Evolutionary conservation across 2,113 vertebrate species (phyloP).

Genomic region (Gnathonemus longibarbis): DNA sequence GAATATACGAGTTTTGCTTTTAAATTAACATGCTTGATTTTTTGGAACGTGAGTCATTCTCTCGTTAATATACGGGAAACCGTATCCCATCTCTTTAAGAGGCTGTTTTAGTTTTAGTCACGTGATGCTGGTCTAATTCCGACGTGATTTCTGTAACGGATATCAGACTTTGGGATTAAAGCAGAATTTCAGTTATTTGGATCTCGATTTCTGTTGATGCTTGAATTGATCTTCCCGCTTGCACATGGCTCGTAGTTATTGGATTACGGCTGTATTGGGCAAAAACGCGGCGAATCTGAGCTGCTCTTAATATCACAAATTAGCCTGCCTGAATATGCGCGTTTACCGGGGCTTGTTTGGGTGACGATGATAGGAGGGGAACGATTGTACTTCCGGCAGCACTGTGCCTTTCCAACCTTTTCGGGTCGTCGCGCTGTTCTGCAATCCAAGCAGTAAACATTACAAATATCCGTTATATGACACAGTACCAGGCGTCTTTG

Average conservation of each 20-base stretch:
- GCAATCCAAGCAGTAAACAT: background rate
- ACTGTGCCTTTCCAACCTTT: background rate
- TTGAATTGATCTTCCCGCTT: background rate
- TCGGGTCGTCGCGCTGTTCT: background rate
- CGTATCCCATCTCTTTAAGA: background rate
- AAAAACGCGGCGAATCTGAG: background rate
- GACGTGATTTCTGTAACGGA: background rate
- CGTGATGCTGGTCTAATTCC: background rate
- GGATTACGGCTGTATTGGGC: background rate
- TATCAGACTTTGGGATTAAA: background rate
- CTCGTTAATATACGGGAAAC: background rate
- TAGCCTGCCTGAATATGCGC: background rate
- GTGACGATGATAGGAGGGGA: background rate
- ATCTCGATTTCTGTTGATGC: background rate
- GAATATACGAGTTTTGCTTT: background rate
- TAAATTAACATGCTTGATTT: background rate
- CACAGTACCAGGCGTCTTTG: slow-evolving; percentile 56
- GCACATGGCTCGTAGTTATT: background rate
- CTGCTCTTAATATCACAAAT: background rate
- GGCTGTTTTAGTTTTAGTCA: background rate
- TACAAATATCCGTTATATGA: slow-evolving; percentile 63
- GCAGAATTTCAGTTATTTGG: background rate
- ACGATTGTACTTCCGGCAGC: background rate
- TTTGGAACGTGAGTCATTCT: background rate
- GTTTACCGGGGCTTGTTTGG: background rate